Evolutionary conservation across 1,140 invertebrate genomes (phyloP).

Genomic region (Aphaenogaster rudis): DNA sequence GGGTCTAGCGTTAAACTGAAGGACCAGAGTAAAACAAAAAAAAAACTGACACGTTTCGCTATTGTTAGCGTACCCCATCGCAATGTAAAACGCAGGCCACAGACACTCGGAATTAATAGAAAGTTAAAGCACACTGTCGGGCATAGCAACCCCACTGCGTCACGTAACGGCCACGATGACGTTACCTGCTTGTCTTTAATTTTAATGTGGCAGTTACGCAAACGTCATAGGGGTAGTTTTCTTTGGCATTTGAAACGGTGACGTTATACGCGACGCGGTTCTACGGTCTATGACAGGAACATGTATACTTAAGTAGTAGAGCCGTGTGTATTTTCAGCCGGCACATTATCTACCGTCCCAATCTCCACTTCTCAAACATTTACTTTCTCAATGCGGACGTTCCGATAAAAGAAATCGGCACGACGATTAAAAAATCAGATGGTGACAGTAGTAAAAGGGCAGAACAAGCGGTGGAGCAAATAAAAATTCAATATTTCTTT

Average conservation of each 20-base stretch:
- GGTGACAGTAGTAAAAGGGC: neutral
- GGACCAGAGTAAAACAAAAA: neutral
- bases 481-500: neutral
- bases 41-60: neutral
- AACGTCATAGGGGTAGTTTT: constrained; percentile 57
- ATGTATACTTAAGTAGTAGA: constrained; percentile 44
- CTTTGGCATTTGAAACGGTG: constrained; percentile 56
- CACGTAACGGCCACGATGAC: constrained; percentile 34
- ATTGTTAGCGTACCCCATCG: neutral
- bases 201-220: constrained; percentile 49
- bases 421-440: neutral
- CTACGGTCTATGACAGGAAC: constrained; percentile 20
- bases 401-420: constrained; percentile 8
- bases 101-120: constrained; percentile 41
- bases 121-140: constrained; percentile 32
- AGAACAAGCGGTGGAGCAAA: neutral
- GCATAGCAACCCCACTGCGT: constrained; percentile 48
- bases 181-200: constrained; percentile 35
- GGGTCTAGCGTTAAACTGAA: constrained; percentile 1
- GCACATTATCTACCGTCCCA: neutral
- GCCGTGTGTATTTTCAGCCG: constrained; percentile 29
- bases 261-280: constrained; percentile 19
- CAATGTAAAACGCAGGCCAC: neutral
- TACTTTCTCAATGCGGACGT: neutral
- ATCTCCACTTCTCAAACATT: constrained; percentile 26